These are phyloP conservation scores for Gymnocephalus cernua DNA, from an alignment of 2,113 vertebrate species.

Conservation along the genomic window DNA sequence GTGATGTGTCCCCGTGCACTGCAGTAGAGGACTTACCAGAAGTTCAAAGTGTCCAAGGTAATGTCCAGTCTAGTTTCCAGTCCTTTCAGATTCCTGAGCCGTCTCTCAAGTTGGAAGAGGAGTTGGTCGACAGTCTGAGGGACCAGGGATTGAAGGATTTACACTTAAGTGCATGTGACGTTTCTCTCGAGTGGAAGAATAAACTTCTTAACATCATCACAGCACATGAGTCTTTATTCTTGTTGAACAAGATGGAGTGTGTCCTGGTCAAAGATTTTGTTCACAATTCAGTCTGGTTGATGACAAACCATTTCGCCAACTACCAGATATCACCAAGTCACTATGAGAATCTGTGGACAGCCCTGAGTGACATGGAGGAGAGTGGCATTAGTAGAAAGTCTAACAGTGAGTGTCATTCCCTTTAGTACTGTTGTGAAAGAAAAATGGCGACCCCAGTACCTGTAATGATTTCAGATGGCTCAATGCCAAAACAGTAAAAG, in stretches of 20 bases:
- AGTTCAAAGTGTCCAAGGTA: too few relatives aligned
- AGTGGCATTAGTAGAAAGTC: background rate
- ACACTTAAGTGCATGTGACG: too few relatives aligned
- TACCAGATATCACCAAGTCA: background rate
- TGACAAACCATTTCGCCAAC: background rate
- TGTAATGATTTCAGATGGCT: background rate
- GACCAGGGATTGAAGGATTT: too few relatives aligned
- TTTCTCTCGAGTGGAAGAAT: too few relatives aligned
- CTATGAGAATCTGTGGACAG: background rate
- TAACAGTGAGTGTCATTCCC: background rate
- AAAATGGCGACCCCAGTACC: background rate
- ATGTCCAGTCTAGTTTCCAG: too few relatives aligned
- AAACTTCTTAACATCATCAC: too few relatives aligned
- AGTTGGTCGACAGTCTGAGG: too few relatives aligned
- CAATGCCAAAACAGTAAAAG: background rate
- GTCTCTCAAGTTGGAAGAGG: too few relatives aligned
- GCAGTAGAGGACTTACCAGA: background rate
- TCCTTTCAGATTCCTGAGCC: too few relatives aligned
- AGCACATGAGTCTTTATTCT: too few relatives aligned
- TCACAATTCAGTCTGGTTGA: background rate
- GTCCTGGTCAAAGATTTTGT: background rate
- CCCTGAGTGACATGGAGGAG: background rate
- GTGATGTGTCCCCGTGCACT: background rate
- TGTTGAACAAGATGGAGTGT: too few relatives aligned
- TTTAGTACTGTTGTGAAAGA: background rate